Conservation (phyloP, 2,113 vertebrate species). For the Daubentonia madagascariensis region DNA sequence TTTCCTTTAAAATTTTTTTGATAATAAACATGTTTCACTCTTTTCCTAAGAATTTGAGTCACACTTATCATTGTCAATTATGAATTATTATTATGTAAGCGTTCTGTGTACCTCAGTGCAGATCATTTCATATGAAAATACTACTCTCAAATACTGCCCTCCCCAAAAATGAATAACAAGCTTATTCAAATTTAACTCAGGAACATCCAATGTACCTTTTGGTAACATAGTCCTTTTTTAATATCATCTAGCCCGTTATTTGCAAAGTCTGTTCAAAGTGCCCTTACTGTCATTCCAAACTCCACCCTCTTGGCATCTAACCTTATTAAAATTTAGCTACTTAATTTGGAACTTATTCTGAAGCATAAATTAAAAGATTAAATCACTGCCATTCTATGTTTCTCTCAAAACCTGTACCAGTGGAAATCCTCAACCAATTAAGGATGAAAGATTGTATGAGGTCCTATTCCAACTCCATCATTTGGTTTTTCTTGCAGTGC, state of each 20-base stretch:
- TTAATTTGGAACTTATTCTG: not conserved
- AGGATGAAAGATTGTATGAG: slow-evolving; percentile 56
- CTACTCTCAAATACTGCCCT: not conserved
- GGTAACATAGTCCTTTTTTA: not conserved
- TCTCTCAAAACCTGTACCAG: not conserved
- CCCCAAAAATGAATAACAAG: not conserved
- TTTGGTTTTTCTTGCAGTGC: slow-evolving; percentile 63
- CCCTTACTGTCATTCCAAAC: not conserved
- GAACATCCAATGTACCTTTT: not conserved
- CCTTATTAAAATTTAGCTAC: not conserved
- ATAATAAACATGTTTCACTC: not conserved
- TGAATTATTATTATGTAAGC: not conserved
- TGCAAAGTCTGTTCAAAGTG: not conserved
- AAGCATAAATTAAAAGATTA: not conserved
- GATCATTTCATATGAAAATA: not conserved
- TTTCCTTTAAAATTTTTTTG: not conserved
- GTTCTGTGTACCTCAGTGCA: not conserved
- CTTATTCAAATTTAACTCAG: not conserved
- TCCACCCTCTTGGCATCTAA: not conserved
- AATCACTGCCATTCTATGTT: not conserved
- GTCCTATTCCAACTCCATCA: slow-evolving; percentile 64
- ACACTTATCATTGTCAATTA: not conserved
- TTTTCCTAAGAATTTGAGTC: not conserved
- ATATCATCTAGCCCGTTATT: not conserved
- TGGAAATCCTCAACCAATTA: slow-evolving; percentile 55